These are phyloP conservation scores for Cryptus armator DNA, from an alignment of 2,888 invertebrate genomes.

Conservation along the genomic window DNA sequence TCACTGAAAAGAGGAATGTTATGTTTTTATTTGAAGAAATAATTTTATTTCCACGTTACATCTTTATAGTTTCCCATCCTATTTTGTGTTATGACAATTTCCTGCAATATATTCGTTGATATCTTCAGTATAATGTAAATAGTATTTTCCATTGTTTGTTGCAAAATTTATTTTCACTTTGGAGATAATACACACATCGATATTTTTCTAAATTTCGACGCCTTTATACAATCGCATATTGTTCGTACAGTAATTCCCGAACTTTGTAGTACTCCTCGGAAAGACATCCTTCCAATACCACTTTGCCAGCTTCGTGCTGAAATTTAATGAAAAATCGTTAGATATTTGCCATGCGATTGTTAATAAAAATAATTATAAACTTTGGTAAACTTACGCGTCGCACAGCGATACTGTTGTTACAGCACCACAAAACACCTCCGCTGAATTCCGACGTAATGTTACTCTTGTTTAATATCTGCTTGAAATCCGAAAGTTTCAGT, in stretches of 20 bases:
- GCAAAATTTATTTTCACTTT: slow-evolving; percentile 58
- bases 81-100: neutral
- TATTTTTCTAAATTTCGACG: slow-evolving; percentile 8
- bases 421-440: slow-evolving; percentile 97
- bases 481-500: slow-evolving; percentile 96
- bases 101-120: neutral
- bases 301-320: slow-evolving; percentile 95
- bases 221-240: slow-evolving; percentile 96
- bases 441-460: slow-evolving; percentile 95
- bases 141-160: slow-evolving; percentile 26
- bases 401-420: slow-evolving; percentile 95
- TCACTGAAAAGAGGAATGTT: neutral
- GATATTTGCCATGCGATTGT: neutral
- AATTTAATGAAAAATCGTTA: slow-evolving; percentile 67
- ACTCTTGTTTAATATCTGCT: slow-evolving; percentile 91
- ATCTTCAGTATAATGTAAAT: neutral
- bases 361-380: neutral
- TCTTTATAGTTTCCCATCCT: neutral
- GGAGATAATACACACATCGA: slow-evolving; percentile 37
- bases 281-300: slow-evolving; percentile 96
- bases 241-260: slow-evolving; percentile 96
- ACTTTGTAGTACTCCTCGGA: slow-evolving; percentile 98
- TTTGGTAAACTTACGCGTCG: slow-evolving; percentile 88
- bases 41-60: neutral
- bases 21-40: neutral